These are phyloP conservation scores for Thryonomys swinderianus DNA, from an alignment of 2,113 vertebrate genomes.

Conservation along the genomic window DNA sequence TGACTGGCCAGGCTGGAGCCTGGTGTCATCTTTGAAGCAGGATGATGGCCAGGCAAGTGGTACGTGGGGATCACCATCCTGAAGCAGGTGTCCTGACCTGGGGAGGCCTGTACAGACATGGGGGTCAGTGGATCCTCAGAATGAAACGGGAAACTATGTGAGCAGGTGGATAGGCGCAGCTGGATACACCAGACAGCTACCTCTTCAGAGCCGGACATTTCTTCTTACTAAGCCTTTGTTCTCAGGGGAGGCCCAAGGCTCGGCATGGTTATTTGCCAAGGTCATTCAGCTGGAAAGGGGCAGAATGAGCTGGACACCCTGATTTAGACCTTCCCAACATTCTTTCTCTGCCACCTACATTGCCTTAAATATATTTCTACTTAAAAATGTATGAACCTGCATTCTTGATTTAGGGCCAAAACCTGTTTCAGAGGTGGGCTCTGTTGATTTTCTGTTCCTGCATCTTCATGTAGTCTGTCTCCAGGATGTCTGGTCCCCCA, in stretches of 20 bases:
- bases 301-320: not conserved
- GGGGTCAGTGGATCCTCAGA: not conserved
- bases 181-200: too few species aligned
- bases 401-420: not conserved
- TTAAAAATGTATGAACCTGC: not conserved
- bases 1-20: not conserved
- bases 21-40: not conserved
- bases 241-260: not conserved
- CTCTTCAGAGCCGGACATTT: rapidly evolving
- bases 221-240: not conserved
- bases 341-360: not conserved
- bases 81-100: not conserved
- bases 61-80: rapidly evolving
- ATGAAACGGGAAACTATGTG: not conserved
- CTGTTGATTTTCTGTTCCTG: not conserved
- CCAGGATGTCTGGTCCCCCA: not conserved
- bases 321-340: not conserved
- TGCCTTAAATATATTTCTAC: not conserved
- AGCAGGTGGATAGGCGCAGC: rapidly evolving
- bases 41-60: not conserved
- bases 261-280: not conserved
- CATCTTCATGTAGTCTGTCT: rapidly evolving
- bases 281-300: not conserved
- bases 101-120: not conserved
- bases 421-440: not conserved